A percentile compares a stretch with the other conserved stretches of the same genome.
Conservation (phyloP, 2,797 vertebrate species). For the Ataeniobius toweri region DNA sequence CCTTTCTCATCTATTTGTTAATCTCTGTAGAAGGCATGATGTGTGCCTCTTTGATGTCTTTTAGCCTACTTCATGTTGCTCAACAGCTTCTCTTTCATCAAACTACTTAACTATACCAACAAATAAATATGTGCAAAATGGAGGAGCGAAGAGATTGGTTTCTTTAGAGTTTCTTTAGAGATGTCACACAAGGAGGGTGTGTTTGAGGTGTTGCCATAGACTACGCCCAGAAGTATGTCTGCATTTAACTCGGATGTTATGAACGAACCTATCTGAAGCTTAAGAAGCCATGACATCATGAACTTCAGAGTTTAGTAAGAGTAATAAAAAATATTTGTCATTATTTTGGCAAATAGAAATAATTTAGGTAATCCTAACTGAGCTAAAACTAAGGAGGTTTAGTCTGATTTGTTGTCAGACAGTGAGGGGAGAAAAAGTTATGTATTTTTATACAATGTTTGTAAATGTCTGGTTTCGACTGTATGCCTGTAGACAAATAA, state of each 20-base stretch:
- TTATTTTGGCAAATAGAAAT: background rate
- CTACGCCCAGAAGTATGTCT: no score
- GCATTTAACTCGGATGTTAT: no score
- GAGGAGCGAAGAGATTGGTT: no score
- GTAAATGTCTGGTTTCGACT: background rate
- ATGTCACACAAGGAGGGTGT: no score
- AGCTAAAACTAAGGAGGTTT: background rate
- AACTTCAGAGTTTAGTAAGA: background rate
- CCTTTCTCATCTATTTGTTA: no score
- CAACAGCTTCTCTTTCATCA: background rate
- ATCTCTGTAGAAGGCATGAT: no score
- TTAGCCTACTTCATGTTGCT: background rate
- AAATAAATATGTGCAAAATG: no score
- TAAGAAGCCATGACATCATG: background rate
- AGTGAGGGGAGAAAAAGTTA: background rate
- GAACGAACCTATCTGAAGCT: no score
- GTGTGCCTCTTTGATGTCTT: no score
- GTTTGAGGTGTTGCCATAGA: no score
- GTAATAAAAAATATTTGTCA: background rate
- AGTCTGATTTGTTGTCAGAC: background rate
- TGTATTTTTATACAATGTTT: background rate
- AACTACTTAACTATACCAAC: no score
- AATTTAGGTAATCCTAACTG: background rate
- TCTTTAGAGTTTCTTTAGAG: no score
- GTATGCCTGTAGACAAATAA: background rate